phyloP scores from a whole-genome alignment of 1,140 invertebrate species.

The Leptestheria dahalacensis region DNA sequence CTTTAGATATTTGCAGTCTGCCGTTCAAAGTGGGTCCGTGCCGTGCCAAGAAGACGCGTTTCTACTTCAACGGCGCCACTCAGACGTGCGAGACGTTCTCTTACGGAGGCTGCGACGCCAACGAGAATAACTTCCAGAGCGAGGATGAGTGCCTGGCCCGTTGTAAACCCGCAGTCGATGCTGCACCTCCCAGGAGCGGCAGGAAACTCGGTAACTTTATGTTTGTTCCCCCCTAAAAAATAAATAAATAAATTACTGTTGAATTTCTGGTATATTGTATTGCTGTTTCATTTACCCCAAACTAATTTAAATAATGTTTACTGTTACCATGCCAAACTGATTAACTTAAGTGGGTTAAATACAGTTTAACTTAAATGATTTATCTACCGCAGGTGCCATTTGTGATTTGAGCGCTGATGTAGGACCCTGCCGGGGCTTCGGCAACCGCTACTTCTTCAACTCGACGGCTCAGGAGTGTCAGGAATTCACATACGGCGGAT shows the following conservation, averaged over 20 bases:
- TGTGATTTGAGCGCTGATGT: not conserved
- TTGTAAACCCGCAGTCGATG: not conserved
- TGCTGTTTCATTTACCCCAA: too few species aligned
- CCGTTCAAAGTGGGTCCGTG: slow-evolving; percentile 8
- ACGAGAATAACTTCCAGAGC: slow-evolving; percentile 57
- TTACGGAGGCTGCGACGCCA: slow-evolving; percentile 62
- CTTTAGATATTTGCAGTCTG: not conserved
- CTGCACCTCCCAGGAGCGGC: not conserved
- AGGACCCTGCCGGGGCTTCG: slow-evolving; percentile 27
- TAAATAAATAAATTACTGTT: too few species aligned
- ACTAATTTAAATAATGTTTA: too few species aligned
- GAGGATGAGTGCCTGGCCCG: slow-evolving; percentile 47
- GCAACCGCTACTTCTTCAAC: slow-evolving; percentile 36
- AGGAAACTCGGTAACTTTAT: not conserved
- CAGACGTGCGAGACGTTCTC: slow-evolving; percentile 49
- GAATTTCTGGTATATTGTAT: too few species aligned
- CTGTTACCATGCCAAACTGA: too few species aligned
- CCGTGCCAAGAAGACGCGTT: slow-evolving; percentile 31
- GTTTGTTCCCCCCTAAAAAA: too few species aligned
- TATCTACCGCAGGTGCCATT: not conserved
- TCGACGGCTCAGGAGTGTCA: slow-evolving; percentile 29
- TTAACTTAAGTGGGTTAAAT: too few species aligned
- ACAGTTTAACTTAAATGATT: too few species aligned
- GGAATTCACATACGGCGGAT: slow-evolving; percentile 38
- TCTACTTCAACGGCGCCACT: slow-evolving; percentile 45